A percentile compares a stretch with the other conserved stretches of the same genome.
Evolutionary conservation across 2,888 invertebrate genomes (phyloP).

Genomic region (Caenorhabditis sulstoni): DNA sequence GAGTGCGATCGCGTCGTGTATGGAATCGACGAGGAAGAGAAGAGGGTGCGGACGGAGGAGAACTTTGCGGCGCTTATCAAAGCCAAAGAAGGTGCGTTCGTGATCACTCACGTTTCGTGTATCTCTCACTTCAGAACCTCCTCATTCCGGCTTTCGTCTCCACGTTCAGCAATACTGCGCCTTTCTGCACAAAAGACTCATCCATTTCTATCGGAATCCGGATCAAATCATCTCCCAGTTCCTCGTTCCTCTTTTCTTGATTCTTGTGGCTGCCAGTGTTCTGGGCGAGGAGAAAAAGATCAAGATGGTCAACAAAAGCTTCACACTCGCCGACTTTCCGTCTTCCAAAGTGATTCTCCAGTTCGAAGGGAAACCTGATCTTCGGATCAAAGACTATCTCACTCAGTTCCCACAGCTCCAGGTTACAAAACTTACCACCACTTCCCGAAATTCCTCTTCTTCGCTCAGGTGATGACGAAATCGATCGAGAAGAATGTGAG

Average conservation of each 20-base stretch:
- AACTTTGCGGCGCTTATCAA: constrained; percentile 13
- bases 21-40: constrained; percentile 29
- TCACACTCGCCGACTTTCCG: constrained; percentile 5
- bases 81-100: constrained; percentile 29
- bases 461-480: neutral
- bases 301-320: neutral
- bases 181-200: constrained; percentile 23
- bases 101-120: no score
- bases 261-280: constrained; percentile 14
- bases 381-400: constrained; percentile 12
- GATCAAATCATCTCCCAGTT: constrained; percentile 25
- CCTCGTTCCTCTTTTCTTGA: neutral
- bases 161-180: constrained; percentile 2
- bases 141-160: constrained; percentile 2
- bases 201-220: constrained; percentile 25
- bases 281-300: no score
- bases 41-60: constrained; percentile 5
- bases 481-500: constrained; percentile 1
- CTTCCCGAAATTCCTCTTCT: no score
- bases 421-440: neutral
- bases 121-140: constrained; percentile 7
- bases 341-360: constrained; percentile 33
- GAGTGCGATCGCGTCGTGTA: constrained; percentile 30
- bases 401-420: constrained; percentile 13
- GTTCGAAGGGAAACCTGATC: constrained; percentile 19